Conservation (phyloP, 2,113 vertebrate species). For the Bos indicus region DNA sequence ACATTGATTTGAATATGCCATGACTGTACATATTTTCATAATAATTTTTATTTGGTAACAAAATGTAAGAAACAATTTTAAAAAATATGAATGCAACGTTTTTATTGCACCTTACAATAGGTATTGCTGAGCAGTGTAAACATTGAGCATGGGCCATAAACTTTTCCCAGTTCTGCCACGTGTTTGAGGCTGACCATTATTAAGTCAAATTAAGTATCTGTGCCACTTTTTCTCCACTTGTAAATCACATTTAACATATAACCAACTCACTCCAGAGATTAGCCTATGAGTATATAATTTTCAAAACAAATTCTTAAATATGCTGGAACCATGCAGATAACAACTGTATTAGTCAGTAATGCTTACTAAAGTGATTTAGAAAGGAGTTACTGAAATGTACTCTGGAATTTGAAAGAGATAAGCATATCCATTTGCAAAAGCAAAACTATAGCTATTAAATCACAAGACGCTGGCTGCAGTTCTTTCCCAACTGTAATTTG, state of each 20-base stretch:
- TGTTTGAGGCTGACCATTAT: neutral
- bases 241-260: neutral
- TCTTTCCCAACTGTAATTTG: neutral
- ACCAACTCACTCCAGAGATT: neutral
- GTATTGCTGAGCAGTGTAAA: neutral
- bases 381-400: neutral
- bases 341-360: neutral
- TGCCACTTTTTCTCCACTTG: neutral
- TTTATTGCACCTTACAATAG: neutral
- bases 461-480: neutral
- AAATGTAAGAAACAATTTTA: neutral
- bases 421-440: neutral
- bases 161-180: neutral
- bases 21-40: neutral
- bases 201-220: neutral
- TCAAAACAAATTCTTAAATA: neutral
- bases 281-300: neutral
- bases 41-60: neutral
- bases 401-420: neutral
- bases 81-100: neutral
- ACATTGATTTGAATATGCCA: no score
- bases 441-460: neutral
- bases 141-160: neutral
- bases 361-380: neutral
- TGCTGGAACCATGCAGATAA: neutral